Conservation (phyloP, 2,888 invertebrate species). For the Arrhopalites spinosus region DNA sequence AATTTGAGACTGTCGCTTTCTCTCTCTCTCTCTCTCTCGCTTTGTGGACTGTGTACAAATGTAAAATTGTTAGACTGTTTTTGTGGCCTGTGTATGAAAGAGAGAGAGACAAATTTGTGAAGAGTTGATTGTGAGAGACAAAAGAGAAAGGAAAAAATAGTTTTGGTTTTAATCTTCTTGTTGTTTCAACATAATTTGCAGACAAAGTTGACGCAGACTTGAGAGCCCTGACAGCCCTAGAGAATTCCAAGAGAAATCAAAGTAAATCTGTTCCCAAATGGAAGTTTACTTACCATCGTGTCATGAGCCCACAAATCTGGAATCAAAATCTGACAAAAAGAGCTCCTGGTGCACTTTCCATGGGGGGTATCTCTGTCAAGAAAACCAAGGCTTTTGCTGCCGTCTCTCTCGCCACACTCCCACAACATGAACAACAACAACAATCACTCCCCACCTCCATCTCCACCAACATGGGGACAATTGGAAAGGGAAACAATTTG, state of each 20-base stretch:
- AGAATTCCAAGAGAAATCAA: constrained; percentile 27
- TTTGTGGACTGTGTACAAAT: not conserved
- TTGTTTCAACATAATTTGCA: too few species aligned
- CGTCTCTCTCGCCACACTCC: constrained; percentile 18
- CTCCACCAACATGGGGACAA: not conserved
- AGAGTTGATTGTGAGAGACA: too few species aligned
- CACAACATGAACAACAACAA: constrained; percentile 9
- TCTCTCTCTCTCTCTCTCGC: not conserved
- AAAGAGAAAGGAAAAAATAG: too few species aligned
- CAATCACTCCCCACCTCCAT: not conserved
- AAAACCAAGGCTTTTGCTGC: constrained; percentile 36
- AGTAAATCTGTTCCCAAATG: constrained; percentile 43
- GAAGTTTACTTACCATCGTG: constrained; percentile 52
- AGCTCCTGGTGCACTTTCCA: not conserved
- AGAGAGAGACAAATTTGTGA: too few species aligned
- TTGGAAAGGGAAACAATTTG: not conserved
- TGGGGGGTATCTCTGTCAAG: too few species aligned
- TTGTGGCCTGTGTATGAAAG: too few species aligned
- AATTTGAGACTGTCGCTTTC: not conserved
- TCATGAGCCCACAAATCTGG: constrained; percentile 41
- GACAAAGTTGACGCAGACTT: constrained; percentile 53
- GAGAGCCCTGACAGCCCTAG: constrained; percentile 44
- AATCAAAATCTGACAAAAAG: constrained; percentile 8
- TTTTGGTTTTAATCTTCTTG: not conserved
- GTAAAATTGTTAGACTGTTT: not conserved